Conservation (phyloP, 53 echinoderm and acorn worm genomes). For the Hippasteria phrygiana region DNA sequence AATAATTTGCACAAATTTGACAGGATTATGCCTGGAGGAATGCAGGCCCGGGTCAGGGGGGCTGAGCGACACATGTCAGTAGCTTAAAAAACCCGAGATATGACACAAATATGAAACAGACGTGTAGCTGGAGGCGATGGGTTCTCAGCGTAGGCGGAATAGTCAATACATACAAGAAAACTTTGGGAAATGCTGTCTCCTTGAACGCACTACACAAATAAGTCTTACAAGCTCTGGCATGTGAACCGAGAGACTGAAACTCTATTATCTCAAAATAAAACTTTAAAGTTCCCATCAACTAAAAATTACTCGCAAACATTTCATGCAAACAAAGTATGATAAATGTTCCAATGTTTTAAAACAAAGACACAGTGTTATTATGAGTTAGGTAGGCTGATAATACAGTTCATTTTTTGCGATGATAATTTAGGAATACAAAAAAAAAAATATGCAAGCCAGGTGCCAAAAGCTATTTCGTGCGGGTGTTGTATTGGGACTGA, state of each 20-base stretch:
- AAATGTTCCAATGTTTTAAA: background rate
- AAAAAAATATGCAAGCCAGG: too few relatives aligned
- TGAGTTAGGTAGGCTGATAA: too few relatives aligned
- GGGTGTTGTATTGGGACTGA: constrained; percentile 1
- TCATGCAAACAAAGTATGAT: background rate
- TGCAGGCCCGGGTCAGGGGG: background rate
- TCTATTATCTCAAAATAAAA: background rate
- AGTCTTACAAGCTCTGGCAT: background rate
- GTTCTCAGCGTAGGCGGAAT: constrained; percentile 3
- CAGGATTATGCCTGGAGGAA: constrained; percentile 28
- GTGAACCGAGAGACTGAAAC: background rate
- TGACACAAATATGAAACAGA: constrained; percentile 63
- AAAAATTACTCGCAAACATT: background rate
- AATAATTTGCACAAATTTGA: constrained; percentile 49
- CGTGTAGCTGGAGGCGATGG: constrained; percentile 20
- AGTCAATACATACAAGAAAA: background rate
- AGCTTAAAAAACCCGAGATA: background rate
- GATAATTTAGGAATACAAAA: too few relatives aligned
- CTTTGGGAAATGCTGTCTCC: background rate
- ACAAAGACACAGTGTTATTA: too few relatives aligned
- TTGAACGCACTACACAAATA: background rate
- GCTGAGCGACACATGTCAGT: constrained; percentile 46
- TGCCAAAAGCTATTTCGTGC: background rate
- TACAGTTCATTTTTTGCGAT: too few relatives aligned
- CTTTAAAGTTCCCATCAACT: background rate